These are phyloP conservation scores for Drosophila borealis DNA, from an alignment of 2,888 invertebrate species.

Conservation along the genomic window DNA sequence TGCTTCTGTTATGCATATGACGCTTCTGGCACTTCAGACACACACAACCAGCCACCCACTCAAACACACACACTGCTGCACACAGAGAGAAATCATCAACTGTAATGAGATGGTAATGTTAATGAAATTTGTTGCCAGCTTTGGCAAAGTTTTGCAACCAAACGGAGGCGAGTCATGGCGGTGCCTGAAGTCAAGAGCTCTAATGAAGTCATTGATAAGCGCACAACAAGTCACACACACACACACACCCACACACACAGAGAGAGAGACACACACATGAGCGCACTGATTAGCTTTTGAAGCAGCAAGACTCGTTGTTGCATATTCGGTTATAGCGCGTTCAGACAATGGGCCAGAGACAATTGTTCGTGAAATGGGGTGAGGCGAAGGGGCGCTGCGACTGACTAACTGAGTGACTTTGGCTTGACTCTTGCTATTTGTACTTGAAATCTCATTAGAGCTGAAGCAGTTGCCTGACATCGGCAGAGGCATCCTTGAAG, in stretches of 20 bases:
- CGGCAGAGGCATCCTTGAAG: slow-evolving; percentile 23
- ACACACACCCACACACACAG: slow-evolving; percentile 16
- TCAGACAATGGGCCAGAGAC: slow-evolving; percentile 59
- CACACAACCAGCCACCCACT: slow-evolving; percentile 1
- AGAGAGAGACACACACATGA: slow-evolving; percentile 13
- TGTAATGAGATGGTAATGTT: slow-evolving; percentile 78
- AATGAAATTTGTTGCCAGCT: slow-evolving; percentile 74
- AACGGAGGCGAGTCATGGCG: slow-evolving; percentile 20
- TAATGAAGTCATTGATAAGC: slow-evolving; percentile 80
- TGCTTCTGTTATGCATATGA: slow-evolving; percentile 12
- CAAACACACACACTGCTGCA: slow-evolving; percentile 7
- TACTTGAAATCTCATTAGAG: slow-evolving; percentile 79
- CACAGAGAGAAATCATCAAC: slow-evolving; percentile 60
- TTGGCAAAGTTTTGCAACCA: slow-evolving; percentile 55
- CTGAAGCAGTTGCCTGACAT: slow-evolving; percentile 71
- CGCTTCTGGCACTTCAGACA: slow-evolving; percentile 5
- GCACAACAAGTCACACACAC: slow-evolving; percentile 37
- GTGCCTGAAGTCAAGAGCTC: slow-evolving; percentile 58
- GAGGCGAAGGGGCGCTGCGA: neutral
- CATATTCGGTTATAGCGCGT: slow-evolving; percentile 61
- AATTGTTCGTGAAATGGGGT: neutral
- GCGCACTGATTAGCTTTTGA: slow-evolving; percentile 63
- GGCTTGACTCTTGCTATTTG: slow-evolving; percentile 60
- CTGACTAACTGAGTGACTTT: slow-evolving; percentile 45
- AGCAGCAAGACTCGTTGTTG: slow-evolving; percentile 48